These are phyloP conservation scores for Chaetodon trifasciatus DNA, from an alignment of 2,797 vertebrate species.

Conservation along the genomic window DNA sequence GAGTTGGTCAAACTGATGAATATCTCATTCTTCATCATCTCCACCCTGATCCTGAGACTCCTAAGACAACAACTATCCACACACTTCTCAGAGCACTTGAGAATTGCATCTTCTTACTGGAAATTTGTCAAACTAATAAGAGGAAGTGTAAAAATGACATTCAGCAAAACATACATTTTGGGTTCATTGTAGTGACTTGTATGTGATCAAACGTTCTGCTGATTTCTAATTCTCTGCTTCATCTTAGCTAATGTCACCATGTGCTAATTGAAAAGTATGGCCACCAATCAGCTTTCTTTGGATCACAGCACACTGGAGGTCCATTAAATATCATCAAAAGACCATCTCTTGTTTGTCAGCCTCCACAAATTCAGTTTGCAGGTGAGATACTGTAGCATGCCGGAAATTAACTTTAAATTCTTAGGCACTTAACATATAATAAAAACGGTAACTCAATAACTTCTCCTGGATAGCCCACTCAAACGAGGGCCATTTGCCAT, in stretches of 20 bases:
- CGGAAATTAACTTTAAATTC: conserved; percentile 61
- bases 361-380: conserved; percentile 41
- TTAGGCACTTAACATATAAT: conserved; percentile 44
- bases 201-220: not conserved
- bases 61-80: not conserved
- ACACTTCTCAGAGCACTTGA: not conserved
- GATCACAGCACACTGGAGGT: not conserved
- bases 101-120: not conserved
- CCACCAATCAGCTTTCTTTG: conserved; percentile 9
- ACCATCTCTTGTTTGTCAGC: conserved; percentile 23
- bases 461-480: conserved; percentile 50
- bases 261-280: conserved; percentile 3
- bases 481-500: conserved; percentile 49
- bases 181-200: not conserved
- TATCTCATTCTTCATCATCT: conserved; percentile 15
- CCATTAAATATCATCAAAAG: conserved; percentile 24
- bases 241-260: not conserved
- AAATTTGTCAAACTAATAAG: not conserved
- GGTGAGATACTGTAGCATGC: conserved; percentile 29
- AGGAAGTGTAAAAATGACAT: not conserved
- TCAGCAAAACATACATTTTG: not conserved
- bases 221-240: not conserved
- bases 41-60: not conserved
- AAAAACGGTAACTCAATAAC: conserved; percentile 55
- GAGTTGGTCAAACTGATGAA: conserved; percentile 17